Evolutionary conservation across 2,113 vertebrate genomes (phyloP), one percentile per base, ranked within the genome.

Genomic region (Halcyon malimbica): DNA sequence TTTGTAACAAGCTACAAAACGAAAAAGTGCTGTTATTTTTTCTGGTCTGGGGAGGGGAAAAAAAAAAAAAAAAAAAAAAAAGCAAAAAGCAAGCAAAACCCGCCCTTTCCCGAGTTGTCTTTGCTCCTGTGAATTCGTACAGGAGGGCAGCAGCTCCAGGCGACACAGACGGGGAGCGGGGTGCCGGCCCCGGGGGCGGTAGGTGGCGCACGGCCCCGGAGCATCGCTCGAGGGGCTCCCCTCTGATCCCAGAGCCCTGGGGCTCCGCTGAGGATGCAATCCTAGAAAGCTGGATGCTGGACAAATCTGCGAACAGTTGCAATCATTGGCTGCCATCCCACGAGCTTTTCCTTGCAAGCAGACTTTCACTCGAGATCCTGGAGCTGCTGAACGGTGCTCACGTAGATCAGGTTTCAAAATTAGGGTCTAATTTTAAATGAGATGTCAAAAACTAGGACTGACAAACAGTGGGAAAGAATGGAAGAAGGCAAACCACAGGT

Each of bases 351-450:
- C 89, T 73, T 4, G 64, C 87, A 5, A 78, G 57, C 91, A 62
- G 53, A 3, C 62, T 77, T 31, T 42, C 53, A 0, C 63, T 23
- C 6, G 33, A 56, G 84, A 83, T 93, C 59, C 87, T 9, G 65
- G 92, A 78, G 87, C 65, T 87, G 93, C 78, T 14, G 53, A 57
- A 9, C 10, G 19, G 31, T 5, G 28, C 84, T 76, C 35, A 5
- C 12, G 2, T 3, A 25, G 87, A 62, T 95, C 92, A 1, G 46
- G 85, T 90, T 96, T 74, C 94, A 90, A 88, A 96, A 83, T 67
- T 65, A 74, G 82, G 82, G 54, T 48, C 90, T 93, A 39, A 80
- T 96, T 95, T 93, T 87, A 90, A 96, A 77, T 57, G 71, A 94
- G 82, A 96, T 70, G 90, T 95, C 94, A 94, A 91, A 90, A 63